These are phyloP conservation scores for Drosophila navojoa DNA, from an alignment of 1,140 invertebrate species.

Conservation along the genomic window DNA sequence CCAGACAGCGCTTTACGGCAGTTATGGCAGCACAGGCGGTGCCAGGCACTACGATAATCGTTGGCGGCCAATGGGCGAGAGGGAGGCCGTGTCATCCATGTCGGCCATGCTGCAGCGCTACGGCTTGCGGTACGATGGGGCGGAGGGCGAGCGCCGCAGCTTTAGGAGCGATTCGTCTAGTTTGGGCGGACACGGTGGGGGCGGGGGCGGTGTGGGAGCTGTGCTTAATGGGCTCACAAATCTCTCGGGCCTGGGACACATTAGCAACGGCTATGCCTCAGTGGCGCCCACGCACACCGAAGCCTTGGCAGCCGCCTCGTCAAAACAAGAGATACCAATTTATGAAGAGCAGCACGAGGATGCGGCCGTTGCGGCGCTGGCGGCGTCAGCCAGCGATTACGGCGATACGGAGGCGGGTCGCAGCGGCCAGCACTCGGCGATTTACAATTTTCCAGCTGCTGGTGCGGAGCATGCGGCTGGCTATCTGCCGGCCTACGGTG, in stretches of 20 bases:
- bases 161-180: constrained; percentile 30
- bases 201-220: constrained; percentile 38
- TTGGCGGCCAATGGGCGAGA: constrained; percentile 59
- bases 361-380: constrained; percentile 62
- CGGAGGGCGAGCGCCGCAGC: constrained; percentile 31
- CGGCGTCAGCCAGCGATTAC: constrained; percentile 54
- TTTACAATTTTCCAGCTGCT: constrained; percentile 70
- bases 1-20: constrained; percentile 4
- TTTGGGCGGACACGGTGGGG: constrained; percentile 16
- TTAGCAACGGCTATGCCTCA: constrained; percentile 71
- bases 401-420: constrained; percentile 21
- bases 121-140: constrained; percentile 30
- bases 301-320: constrained; percentile 53
- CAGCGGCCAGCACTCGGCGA: constrained; percentile 39
- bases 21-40: constrained; percentile 29
- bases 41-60: constrained; percentile 59
- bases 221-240: constrained; percentile 77
- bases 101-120: constrained; percentile 39
- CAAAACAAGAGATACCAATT: constrained; percentile 81
- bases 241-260: constrained; percentile 75
- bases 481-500: constrained; percentile 30
- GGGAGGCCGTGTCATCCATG: constrained; percentile 11
- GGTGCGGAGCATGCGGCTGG: constrained; percentile 13
- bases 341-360: constrained; percentile 82
- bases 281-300: constrained; percentile 69